Conservation (phyloP, 2,113 vertebrate genomes). For the Natator depressus region DNA sequence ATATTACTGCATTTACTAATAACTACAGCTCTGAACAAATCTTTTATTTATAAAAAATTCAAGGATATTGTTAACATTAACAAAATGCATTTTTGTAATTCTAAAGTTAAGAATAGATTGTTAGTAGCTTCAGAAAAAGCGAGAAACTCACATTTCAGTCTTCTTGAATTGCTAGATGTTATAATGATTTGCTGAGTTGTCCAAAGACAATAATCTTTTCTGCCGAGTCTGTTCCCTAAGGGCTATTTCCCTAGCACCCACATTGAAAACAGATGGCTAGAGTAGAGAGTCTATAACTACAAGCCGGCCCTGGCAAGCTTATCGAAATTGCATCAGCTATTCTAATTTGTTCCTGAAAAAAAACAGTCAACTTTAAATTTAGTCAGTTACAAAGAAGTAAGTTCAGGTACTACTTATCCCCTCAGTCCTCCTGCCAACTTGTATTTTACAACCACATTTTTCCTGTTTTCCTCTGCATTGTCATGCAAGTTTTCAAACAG, state of each 20-base stretch:
- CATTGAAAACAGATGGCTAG: constrained; percentile 41
- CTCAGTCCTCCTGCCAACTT: neutral
- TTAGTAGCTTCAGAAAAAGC: neutral
- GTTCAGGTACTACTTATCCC: neutral
- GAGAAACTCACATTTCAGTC: neutral
- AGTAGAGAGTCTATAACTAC: constrained; percentile 26
- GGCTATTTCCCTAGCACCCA: constrained; percentile 10
- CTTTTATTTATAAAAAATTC: neutral
- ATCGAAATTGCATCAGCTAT: neutral
- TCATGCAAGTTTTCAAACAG: neutral
- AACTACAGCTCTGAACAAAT: neutral
- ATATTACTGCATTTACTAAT: accelerated
- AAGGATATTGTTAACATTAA: neutral
- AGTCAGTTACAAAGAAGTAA: neutral
- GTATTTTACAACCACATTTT: neutral
- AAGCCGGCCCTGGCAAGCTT: neutral
- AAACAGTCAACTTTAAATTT: neutral
- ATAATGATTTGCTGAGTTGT: neutral
- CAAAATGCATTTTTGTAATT: neutral
- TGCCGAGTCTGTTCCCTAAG: neutral
- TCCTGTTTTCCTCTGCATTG: neutral
- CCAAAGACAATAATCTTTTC: neutral
- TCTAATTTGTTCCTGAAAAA: neutral
- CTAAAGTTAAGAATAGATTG: neutral
- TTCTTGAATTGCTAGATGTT: constrained; percentile 1